Conservation (phyloP, 2,888 invertebrate species). For the Linnaemya vulpina region DNA sequence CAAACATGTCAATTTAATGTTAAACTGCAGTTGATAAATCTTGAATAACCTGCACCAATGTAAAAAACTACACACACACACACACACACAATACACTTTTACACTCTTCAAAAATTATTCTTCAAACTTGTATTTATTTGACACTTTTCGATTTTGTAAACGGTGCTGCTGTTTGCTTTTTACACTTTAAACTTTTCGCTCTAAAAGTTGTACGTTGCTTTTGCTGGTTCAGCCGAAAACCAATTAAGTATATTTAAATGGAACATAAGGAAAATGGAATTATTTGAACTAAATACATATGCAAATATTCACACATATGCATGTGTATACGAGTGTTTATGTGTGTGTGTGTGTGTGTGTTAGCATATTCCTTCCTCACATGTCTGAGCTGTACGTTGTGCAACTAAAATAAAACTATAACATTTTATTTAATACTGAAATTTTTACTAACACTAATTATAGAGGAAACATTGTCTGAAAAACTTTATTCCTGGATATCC, state of each 20-base stretch:
- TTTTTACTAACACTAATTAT: conserved; percentile 64
- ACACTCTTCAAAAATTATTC: background rate
- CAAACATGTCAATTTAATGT: background rate
- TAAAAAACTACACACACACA: background rate
- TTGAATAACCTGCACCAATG: background rate
- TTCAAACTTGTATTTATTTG: conserved; percentile 9
- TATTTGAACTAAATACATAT: conserved; percentile 18
- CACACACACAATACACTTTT: background rate
- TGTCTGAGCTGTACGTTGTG: background rate
- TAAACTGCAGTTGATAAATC: background rate
- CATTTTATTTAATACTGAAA: conserved; percentile 44
- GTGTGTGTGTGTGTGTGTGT: too few relatives aligned
- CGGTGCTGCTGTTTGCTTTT: conserved; percentile 8
- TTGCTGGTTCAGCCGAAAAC: background rate
- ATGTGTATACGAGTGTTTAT: background rate
- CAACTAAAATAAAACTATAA: conserved; percentile 40
- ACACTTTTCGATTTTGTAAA: conserved; percentile 21
- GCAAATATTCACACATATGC: background rate
- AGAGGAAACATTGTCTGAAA: conserved; percentile 63
- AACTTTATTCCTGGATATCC: conserved; percentile 66
- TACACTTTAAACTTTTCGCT: conserved; percentile 7
- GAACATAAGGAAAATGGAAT: conserved; percentile 46
- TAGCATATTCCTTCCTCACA: too few relatives aligned
- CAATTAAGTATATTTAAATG: conserved; percentile 36
- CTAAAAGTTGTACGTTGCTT: background rate